Conservation (phyloP, 2,113 vertebrate genomes). For the Malurus cyaneus region DNA sequence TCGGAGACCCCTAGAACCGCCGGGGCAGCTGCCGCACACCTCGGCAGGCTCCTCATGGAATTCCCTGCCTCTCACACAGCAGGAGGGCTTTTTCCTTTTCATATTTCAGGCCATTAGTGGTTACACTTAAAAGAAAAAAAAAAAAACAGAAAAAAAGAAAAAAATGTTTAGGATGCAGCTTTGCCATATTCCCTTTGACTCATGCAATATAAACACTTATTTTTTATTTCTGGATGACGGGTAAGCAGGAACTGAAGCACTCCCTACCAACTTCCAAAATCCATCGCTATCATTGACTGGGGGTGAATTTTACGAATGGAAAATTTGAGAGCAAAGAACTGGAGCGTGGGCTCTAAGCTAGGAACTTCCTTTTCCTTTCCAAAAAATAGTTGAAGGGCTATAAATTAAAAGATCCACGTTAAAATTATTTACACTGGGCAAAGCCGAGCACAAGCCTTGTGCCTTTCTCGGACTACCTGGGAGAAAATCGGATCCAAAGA, state of each 20-base stretch:
- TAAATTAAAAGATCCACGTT: conserved; percentile 39
- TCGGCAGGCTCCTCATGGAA: background rate
- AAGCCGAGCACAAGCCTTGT: conserved; percentile 23
- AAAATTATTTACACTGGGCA: conserved; percentile 65
- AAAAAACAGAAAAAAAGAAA: background rate
- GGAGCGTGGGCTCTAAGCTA: conserved; percentile 18
- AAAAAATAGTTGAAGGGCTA: background rate
- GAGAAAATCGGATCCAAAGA: conserved; percentile 25
- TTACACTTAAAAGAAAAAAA: background rate
- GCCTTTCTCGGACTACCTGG: background rate
- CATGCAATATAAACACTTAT: conserved; percentile 29
- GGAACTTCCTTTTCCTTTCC: background rate
- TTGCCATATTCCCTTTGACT: conserved; percentile 45
- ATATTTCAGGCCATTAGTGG: conserved; percentile 16
- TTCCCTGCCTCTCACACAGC: conserved; percentile 16
- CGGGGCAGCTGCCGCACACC: conserved; percentile 22
- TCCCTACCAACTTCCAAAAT: conserved; percentile 47
- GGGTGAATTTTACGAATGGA: background rate
- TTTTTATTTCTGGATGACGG: background rate
- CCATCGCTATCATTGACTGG: background rate
- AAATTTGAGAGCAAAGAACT: conserved; percentile 40
- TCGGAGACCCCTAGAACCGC: conserved; percentile 52
- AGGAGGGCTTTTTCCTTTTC: background rate
- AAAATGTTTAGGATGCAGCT: conserved; percentile 29
- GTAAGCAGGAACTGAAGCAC: conserved; percentile 62